Evolutionary conservation across 2,888 invertebrate species (phyloP).

Genomic region (Stenoptilia bipunctidactyla): DNA sequence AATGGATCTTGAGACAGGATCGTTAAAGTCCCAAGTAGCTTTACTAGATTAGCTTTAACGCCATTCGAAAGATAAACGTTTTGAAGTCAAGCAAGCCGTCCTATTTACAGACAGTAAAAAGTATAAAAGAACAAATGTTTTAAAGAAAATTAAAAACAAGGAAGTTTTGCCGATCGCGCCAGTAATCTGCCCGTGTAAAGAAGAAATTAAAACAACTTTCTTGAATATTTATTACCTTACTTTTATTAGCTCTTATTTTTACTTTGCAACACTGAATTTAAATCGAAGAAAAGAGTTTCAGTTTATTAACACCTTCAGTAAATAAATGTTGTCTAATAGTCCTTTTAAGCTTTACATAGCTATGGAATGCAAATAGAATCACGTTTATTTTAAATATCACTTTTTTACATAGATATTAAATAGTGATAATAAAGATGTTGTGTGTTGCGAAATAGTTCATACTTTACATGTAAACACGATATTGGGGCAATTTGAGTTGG

Average conservation of each 20-base stretch:
- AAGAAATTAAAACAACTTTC: conserved; percentile 70
- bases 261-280: conserved; percentile 43
- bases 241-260: conserved; percentile 51
- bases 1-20: conserved; percentile 33
- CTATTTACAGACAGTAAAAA: conserved; percentile 61
- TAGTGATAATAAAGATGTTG: too few species aligned
- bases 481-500: not conserved
- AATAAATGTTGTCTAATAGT: not conserved
- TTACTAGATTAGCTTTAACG: conserved; percentile 27
- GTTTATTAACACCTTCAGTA: not conserved
- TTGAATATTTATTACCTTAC: conserved; percentile 67
- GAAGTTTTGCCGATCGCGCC: conserved; percentile 63
- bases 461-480: not conserved
- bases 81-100: conserved; percentile 60
- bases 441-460: not conserved
- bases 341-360: too few species aligned
- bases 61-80: conserved; percentile 47
- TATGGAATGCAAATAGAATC: too few species aligned
- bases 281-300: conserved; percentile 1
- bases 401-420: too few species aligned
- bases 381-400: too few species aligned
- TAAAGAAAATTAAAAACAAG: conserved; percentile 70
- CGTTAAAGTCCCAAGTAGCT: conserved; percentile 38
- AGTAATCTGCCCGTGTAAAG: conserved; percentile 60
- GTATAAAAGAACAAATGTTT: conserved; percentile 60